Evolutionary conservation across 2,797 vertebrate species (phyloP).

Genomic region (Acrocephalus scirpaceus): DNA sequence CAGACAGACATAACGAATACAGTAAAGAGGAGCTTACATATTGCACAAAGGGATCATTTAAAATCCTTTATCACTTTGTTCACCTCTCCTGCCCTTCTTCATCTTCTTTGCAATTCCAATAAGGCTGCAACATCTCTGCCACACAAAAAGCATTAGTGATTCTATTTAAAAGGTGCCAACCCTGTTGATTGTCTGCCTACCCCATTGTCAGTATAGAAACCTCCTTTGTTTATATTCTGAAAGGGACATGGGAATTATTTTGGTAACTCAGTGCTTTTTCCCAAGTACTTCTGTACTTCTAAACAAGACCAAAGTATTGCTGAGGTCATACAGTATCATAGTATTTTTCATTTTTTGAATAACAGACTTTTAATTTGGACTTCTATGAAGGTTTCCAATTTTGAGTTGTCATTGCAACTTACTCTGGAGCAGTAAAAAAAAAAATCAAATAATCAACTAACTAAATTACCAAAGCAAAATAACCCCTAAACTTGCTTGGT

Average conservation of each 20-base stretch:
- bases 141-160: slow-evolving; percentile 42
- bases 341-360: not conserved
- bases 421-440: not conserved
- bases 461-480: not conserved
- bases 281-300: not conserved
- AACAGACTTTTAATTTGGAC: not conserved
- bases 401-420: not conserved
- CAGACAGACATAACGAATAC: not conserved
- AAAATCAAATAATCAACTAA: not conserved
- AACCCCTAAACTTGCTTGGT: not conserved
- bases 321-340: not conserved
- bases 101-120: slow-evolving; percentile 55
- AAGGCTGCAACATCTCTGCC: slow-evolving; percentile 3
- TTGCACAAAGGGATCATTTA: slow-evolving; percentile 35
- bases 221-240: not conserved
- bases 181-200: slow-evolving; percentile 10
- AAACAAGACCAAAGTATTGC: not conserved
- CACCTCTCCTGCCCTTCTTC: slow-evolving; percentile 18
- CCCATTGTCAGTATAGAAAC: not conserved
- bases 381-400: not conserved
- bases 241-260: not conserved
- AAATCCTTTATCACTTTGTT: slow-evolving; percentile 32
- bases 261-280: not conserved
- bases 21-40: not conserved
- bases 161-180: slow-evolving; percentile 45